A percentile compares a stretch with the other conserved stretches of the same genome.
phyloP scores from a whole-genome alignment of 1,140 invertebrate genomes.

The Drosophila lacteicornis region DNA sequence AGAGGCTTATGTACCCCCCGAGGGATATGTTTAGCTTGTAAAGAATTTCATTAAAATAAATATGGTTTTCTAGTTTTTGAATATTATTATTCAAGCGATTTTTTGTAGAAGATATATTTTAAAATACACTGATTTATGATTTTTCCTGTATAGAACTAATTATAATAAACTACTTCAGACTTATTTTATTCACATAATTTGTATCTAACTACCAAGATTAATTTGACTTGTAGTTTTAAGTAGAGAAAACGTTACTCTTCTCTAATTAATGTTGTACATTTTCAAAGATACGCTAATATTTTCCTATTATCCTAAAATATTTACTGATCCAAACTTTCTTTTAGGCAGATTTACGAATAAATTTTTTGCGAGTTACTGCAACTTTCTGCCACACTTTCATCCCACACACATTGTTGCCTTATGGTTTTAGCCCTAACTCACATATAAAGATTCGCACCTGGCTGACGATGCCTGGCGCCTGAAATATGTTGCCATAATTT shows the following conservation, averaged over 20 bases:
- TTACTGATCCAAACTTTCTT: neutral
- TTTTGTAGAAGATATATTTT: too few relatives aligned
- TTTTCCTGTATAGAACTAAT: too few relatives aligned
- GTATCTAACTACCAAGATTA: neutral
- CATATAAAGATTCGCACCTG: slow-evolving; percentile 10
- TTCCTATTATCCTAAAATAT: slow-evolving; percentile 5
- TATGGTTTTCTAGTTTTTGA: neutral
- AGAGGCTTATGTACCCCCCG: too few relatives aligned
- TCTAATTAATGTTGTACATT: neutral
- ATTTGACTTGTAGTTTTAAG: neutral
- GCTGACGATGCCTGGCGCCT: neutral
- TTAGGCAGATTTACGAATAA: neutral
- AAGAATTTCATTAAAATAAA: too few relatives aligned
- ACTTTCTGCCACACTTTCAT: slow-evolving; percentile 3
- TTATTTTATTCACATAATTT: too few relatives aligned
- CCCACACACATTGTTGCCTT: neutral
- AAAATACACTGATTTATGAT: too few relatives aligned
- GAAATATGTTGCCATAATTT: slow-evolving; percentile 50
- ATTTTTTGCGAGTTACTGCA: neutral
- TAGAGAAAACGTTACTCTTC: neutral
- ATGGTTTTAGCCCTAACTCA: neutral
- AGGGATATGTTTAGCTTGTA: too few relatives aligned
- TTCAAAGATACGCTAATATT: neutral
- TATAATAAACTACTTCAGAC: too few relatives aligned
- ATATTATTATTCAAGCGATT: neutral